Conservation (phyloP, 1,140 invertebrate genomes). For the Ips typographus region DNA sequence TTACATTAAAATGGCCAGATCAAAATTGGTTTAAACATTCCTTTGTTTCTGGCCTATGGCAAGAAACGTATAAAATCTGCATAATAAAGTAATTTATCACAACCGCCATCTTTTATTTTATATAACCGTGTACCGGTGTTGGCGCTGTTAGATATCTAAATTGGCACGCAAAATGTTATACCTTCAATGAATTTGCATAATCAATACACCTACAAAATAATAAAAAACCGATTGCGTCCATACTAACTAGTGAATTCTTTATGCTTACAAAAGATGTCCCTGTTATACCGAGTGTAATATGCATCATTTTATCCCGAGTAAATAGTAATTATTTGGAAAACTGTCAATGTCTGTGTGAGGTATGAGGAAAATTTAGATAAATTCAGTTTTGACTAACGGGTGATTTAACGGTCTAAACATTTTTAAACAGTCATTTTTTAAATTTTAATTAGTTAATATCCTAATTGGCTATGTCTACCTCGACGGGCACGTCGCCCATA, state of each 20-base stretch:
- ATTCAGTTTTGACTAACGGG: too few species aligned
- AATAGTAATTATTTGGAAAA: too few species aligned
- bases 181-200: constrained; percentile 14
- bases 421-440: too few species aligned
- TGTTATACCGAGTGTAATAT: not conserved
- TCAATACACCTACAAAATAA: constrained; percentile 5
- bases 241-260: not conserved
- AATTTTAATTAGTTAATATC: too few species aligned
- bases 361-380: too few species aligned
- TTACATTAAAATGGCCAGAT: constrained; percentile 34
- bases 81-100: constrained; percentile 34
- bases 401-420: too few species aligned
- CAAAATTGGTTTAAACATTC: constrained; percentile 28
- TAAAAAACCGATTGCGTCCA: not conserved
- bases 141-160: constrained; percentile 6
- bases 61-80: constrained; percentile 26
- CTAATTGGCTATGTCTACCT: too few species aligned
- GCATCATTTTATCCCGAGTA: not conserved
- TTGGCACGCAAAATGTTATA: constrained; percentile 8
- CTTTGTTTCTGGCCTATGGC: constrained; percentile 29
- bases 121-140: constrained; percentile 5
- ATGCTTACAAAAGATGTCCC: not conserved
- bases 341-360: too few species aligned
- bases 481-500: too few species aligned
- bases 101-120: constrained; percentile 23